Evolutionary conservation across 2,113 vertebrate genomes (phyloP).

Genomic region (Illadopsis cleaveri): DNA sequence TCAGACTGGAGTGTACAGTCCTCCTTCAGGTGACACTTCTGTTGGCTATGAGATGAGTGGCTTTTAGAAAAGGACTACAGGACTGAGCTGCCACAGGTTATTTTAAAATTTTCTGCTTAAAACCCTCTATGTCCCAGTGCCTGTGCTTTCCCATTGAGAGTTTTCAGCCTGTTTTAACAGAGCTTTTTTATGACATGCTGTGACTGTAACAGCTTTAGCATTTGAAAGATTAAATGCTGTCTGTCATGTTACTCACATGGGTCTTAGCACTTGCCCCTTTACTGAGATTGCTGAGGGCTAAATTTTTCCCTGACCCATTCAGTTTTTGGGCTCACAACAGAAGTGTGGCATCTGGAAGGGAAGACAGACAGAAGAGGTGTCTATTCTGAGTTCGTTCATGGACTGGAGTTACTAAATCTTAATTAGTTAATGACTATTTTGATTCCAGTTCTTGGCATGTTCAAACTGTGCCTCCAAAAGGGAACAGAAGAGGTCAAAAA

Average conservation of each 20-base stretch:
- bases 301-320: neutral
- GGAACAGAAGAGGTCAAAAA: neutral
- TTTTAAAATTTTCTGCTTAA: neutral
- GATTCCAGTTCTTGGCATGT: neutral
- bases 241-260: neutral
- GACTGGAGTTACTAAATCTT: neutral
- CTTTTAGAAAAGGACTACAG: neutral
- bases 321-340: neutral
- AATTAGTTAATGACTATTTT: neutral
- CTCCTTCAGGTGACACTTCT: slow-evolving; percentile 32
- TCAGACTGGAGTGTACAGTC: neutral
- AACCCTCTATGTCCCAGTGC: neutral
- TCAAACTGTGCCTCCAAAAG: neutral
- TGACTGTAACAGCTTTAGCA: neutral
- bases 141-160: neutral
- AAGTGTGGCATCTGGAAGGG: neutral
- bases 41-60: neutral
- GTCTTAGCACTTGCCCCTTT: neutral
- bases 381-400: neutral
- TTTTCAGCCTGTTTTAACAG: neutral
- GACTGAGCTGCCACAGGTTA: neutral
- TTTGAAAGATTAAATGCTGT: neutral
- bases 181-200: neutral
- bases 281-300: neutral
- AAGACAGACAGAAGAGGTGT: neutral